Conservation (phyloP, 2,113 vertebrate genomes). For the Carassius gibelio region DNA sequence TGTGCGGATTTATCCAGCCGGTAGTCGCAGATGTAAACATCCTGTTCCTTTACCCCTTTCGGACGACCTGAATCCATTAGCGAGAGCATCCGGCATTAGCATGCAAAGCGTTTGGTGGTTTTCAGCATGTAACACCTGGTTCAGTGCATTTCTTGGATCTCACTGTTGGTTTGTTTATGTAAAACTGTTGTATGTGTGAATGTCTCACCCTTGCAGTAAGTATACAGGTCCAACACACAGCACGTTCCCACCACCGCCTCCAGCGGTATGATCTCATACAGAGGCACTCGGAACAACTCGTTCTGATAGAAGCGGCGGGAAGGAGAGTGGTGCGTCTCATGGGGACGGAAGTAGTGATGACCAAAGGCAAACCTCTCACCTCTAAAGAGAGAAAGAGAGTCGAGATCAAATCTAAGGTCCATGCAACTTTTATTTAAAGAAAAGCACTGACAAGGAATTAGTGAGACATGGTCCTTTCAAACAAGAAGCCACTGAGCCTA, state of each 20-base stretch:
- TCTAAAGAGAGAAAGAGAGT: slow-evolving; percentile 65
- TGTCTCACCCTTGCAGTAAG: slow-evolving; percentile 92
- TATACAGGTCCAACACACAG: slow-evolving; percentile 96
- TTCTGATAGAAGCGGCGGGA: slow-evolving; percentile 97
- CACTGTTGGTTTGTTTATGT: background rate
- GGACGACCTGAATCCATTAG: slow-evolving; percentile 83
- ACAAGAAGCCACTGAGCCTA: background rate
- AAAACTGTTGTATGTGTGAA: background rate
- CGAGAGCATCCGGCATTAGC: background rate
- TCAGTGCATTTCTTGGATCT: background rate
- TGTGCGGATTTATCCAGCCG: slow-evolving; percentile 97
- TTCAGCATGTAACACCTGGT: slow-evolving; percentile 4
- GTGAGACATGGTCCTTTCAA: background rate
- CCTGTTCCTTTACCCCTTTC: slow-evolving; percentile 93
- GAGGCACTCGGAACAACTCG: slow-evolving; percentile 93
- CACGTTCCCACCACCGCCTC: slow-evolving; percentile 95
- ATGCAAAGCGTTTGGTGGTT: background rate
- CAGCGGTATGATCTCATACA: slow-evolving; percentile 97
- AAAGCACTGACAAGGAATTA: background rate
- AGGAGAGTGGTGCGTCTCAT: slow-evolving; percentile 96
- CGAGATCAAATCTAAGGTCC: background rate
- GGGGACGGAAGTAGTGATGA: slow-evolving; percentile 98
- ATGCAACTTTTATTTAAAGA: background rate
- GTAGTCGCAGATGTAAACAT: slow-evolving; percentile 98
- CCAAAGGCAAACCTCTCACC: slow-evolving; percentile 97